A percentile compares a stretch with the other conserved stretches of the same genome.
Conservation (phyloP, 2,797 vertebrate species). For the Moxostoma hubbsi region DNA sequence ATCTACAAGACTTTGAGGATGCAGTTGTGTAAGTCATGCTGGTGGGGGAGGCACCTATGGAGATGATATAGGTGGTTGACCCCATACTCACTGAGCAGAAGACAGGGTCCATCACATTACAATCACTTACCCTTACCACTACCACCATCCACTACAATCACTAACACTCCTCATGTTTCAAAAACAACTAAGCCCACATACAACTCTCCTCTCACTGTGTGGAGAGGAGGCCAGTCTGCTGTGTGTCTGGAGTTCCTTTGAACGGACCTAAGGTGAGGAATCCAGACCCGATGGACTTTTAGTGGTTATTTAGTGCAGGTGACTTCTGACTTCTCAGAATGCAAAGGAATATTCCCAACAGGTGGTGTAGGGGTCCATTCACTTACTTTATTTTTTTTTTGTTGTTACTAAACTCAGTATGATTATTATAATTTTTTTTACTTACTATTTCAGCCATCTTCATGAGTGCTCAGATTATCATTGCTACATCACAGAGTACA, state of each 20-base stretch:
- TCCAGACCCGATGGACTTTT: constrained; percentile 39
- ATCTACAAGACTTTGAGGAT: constrained; percentile 40
- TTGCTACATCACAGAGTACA: constrained; percentile 57
- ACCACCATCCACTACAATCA: constrained; percentile 26
- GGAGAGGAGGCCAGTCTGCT: constrained; percentile 47
- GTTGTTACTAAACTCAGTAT: constrained; percentile 61
- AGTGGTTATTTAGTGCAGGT: constrained; percentile 43
- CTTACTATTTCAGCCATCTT: constrained; percentile 58
- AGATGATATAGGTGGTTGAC: constrained; percentile 51
- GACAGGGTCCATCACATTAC: constrained; percentile 62
- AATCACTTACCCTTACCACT: constrained; percentile 11
- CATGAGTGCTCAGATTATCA: constrained; percentile 54
- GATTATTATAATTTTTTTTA: constrained; percentile 55
- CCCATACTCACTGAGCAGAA: constrained; percentile 61
- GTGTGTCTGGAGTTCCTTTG: constrained; percentile 43
- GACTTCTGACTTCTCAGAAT: constrained; percentile 55
- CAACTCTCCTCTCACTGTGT: constrained; percentile 59
- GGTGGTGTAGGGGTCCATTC: constrained; percentile 66
- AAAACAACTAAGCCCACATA: constrained; percentile 57
- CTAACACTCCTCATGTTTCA: constrained; percentile 36
- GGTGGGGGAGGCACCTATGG: constrained; percentile 48
- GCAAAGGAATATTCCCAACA: constrained; percentile 62
- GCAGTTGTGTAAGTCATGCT: constrained; percentile 16
- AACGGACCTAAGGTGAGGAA: constrained; percentile 45
- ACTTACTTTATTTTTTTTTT: constrained; percentile 69